A percentile compares a stretch with the other conserved stretches of the same genome.
phyloP scores from a whole-genome alignment of 2,888 invertebrate genomes.

The Liopterus haemorrhoidalis region DNA sequence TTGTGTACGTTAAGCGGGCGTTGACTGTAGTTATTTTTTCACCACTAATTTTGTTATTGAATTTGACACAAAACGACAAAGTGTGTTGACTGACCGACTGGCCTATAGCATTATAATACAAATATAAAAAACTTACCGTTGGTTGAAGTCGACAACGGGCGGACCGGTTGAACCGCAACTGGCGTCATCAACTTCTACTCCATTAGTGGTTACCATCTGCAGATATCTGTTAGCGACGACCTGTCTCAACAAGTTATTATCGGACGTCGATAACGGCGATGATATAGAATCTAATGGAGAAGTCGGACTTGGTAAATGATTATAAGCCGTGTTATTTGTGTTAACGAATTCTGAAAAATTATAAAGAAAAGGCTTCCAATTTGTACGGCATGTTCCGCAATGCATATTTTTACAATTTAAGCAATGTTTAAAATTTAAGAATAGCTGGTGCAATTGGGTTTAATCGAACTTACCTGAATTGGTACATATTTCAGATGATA shows the following conservation, averaged over 20 bases:
- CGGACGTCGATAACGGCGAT: constrained; percentile 35
- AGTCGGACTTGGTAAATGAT: constrained; percentile 21
- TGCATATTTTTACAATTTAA: too few relatives aligned
- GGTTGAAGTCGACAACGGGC: constrained; percentile 15
- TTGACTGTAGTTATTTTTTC: too few relatives aligned
- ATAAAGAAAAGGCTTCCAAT: constrained; percentile 28
- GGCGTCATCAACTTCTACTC: constrained; percentile 21
- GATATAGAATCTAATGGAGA: constrained; percentile 36
- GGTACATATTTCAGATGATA: constrained; percentile 10
- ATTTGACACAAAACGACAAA: too few relatives aligned
- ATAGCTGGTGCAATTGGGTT: too few relatives aligned
- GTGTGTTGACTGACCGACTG: too few relatives aligned
- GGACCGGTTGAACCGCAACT: constrained; percentile 18
- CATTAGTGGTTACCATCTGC: constrained; percentile 34
- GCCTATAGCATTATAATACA: too few relatives aligned
- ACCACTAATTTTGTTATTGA: too few relatives aligned
- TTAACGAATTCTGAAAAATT: constrained; percentile 23
- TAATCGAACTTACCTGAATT: too few relatives aligned
- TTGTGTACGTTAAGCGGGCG: too few relatives aligned
- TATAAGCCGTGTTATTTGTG: constrained; percentile 12
- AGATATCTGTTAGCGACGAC: constrained; percentile 39
- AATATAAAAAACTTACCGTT: constrained; percentile 15
- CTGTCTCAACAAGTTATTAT: constrained; percentile 33
- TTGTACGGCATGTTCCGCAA: constrained; percentile 26
- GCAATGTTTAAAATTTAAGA: too few relatives aligned